Evolutionary conservation across 2,113 vertebrate genomes (phyloP).

Genomic region (Ciconia stormi): DNA sequence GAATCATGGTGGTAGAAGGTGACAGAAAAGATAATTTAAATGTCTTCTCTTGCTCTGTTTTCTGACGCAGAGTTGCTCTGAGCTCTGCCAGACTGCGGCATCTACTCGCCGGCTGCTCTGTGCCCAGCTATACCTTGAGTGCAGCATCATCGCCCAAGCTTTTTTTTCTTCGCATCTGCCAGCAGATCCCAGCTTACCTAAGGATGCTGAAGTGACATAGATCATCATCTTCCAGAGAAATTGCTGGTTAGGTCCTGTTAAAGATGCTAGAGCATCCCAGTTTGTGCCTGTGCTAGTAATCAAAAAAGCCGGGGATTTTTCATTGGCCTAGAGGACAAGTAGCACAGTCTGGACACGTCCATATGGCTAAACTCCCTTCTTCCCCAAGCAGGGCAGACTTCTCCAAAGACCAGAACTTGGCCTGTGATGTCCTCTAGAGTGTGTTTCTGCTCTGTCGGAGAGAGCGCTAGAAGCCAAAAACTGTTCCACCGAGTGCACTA

Average conservation of each 20-base stretch:
- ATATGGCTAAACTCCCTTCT: background rate
- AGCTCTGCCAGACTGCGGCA: background rate
- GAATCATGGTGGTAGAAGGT: background rate
- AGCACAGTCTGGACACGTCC: background rate
- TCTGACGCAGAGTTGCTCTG: background rate
- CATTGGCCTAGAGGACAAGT: background rate
- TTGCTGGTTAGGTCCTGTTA: background rate
- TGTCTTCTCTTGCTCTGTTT: background rate
- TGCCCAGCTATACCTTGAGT: background rate
- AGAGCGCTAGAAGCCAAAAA: background rate
- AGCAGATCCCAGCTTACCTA: background rate
- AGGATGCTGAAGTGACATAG: background rate
- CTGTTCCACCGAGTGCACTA: accelerated
- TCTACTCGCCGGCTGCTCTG: background rate
- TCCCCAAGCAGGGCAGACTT: background rate
- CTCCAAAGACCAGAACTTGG: background rate
- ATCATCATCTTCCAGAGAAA: background rate
- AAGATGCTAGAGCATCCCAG: background rate
- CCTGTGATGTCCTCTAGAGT: background rate
- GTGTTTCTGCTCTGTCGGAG: background rate
- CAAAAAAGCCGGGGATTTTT: background rate
- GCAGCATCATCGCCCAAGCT: background rate
- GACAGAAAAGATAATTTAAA: background rate
- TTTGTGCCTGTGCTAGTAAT: background rate
- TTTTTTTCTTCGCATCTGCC: background rate